phyloP scores from a whole-genome alignment of 2,888 invertebrate species.

The Archaeoteleia sp. region DNA sequence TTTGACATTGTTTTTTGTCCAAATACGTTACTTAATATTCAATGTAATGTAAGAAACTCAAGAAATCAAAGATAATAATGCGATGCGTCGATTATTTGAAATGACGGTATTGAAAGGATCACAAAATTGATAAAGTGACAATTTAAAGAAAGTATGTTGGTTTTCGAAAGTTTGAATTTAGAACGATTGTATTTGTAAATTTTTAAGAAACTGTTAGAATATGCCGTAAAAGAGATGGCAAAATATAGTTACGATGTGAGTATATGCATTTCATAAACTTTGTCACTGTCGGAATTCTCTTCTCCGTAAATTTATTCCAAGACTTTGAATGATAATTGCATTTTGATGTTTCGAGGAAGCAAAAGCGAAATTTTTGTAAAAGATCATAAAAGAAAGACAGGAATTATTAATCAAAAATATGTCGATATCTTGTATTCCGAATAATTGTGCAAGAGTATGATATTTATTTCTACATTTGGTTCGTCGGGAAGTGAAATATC shows the following conservation, averaged over 20 bases:
- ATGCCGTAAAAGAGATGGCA: too few relatives aligned
- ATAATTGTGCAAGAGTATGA: constrained; percentile 31
- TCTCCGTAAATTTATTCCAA: constrained; percentile 19
- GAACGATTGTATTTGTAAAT: constrained; percentile 5
- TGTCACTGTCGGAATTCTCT: constrained; percentile 35
- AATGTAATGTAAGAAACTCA: too few relatives aligned
- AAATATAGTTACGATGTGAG: constrained; percentile 23
- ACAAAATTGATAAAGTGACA: constrained; percentile 8
- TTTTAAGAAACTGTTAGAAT: constrained; percentile 12
- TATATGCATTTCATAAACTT: constrained; percentile 23
- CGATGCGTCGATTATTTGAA: constrained; percentile 9
- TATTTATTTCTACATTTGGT: constrained; percentile 17
- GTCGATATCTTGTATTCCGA: constrained; percentile 40
- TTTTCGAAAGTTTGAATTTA: not conserved
- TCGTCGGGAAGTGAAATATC: not conserved
- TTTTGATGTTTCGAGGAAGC: constrained; percentile 29
- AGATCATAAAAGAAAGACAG: constrained; percentile 33
- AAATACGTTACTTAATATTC: too few relatives aligned
- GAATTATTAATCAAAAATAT: constrained; percentile 46
- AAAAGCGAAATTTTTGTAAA: constrained; percentile 19
- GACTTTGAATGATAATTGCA: constrained; percentile 24
- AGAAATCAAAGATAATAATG: too few relatives aligned
- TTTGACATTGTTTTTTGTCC: too few relatives aligned
- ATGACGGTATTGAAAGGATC: constrained; percentile 17
- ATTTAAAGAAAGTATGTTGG: not conserved